phyloP scores from a whole-genome alignment of 2,113 vertebrate genomes.

The Heliornis fulica region DNA sequence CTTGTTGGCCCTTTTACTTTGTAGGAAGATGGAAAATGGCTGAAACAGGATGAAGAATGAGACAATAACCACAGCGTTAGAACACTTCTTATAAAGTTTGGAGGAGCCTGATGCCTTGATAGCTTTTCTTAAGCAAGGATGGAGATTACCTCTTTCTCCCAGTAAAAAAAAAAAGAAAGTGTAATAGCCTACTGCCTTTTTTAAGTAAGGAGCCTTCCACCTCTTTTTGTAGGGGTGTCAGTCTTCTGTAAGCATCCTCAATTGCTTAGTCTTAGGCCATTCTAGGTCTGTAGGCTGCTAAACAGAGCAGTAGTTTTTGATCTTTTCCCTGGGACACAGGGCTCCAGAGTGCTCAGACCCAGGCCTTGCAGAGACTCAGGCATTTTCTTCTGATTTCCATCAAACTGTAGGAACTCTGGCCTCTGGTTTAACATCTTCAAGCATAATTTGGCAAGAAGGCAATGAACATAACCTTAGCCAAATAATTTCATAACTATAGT shows the following conservation, averaged over 20 bases:
- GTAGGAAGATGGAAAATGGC: background rate
- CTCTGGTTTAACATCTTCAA: background rate
- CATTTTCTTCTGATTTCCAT: background rate
- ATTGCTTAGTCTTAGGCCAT: background rate
- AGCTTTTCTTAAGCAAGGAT: background rate
- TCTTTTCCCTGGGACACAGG: background rate
- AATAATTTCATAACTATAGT: background rate
- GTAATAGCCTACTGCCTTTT: background rate
- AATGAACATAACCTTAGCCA: background rate
- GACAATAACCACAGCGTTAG: background rate
- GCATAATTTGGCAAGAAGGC: background rate
- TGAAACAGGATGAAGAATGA: background rate
- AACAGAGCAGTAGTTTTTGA: background rate
- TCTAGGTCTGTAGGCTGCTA: background rate
- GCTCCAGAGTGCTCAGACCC: background rate
- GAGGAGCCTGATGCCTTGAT: background rate
- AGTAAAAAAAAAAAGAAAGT: background rate
- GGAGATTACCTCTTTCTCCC: background rate
- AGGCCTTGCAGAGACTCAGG: background rate
- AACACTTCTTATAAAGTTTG: background rate
- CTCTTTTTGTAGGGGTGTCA: background rate
- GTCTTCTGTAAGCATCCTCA: background rate
- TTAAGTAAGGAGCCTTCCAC: background rate
- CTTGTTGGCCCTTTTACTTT: background rate
- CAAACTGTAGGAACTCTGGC: background rate